phyloP scores from a whole-genome alignment of 2,113 vertebrate species.

The Gavia stellata region DNA sequence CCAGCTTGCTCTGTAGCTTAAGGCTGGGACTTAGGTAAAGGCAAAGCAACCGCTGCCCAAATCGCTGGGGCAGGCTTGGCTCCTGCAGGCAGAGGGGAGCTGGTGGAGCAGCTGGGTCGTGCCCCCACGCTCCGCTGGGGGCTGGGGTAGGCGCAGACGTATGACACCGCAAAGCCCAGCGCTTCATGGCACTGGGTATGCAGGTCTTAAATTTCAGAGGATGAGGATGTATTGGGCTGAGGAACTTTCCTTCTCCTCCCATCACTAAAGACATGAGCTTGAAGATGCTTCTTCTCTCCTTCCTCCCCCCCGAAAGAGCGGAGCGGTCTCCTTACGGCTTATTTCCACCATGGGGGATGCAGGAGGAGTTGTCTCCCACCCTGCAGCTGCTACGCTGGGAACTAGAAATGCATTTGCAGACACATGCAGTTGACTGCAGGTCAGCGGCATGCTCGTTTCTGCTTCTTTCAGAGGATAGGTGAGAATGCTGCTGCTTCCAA shows the following conservation, averaged over 20 bases:
- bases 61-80: not conserved
- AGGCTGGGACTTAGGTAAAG: not conserved
- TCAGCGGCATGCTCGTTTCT: accelerated
- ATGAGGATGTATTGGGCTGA: not conserved
- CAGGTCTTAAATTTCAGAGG: not conserved
- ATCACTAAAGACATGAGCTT: not conserved
- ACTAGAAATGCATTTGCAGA: not conserved
- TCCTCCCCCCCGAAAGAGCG: accelerated
- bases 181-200: accelerated
- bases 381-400: not conserved
- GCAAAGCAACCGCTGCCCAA: not conserved
- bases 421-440: not conserved
- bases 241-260: not conserved
- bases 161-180: not conserved
- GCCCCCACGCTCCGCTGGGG: not conserved
- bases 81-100: not conserved
- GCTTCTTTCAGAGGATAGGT: not conserved
- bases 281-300: not conserved
- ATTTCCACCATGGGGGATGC: accelerated
- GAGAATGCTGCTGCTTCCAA: not conserved
- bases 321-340: not conserved
- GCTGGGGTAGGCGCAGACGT: not conserved
- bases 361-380: not conserved
- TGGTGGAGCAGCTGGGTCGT: accelerated
- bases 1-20: not conserved